These are phyloP conservation scores for Eremobia ochroleuca DNA, from an alignment of 2,888 invertebrate species.

Conservation along the genomic window DNA sequence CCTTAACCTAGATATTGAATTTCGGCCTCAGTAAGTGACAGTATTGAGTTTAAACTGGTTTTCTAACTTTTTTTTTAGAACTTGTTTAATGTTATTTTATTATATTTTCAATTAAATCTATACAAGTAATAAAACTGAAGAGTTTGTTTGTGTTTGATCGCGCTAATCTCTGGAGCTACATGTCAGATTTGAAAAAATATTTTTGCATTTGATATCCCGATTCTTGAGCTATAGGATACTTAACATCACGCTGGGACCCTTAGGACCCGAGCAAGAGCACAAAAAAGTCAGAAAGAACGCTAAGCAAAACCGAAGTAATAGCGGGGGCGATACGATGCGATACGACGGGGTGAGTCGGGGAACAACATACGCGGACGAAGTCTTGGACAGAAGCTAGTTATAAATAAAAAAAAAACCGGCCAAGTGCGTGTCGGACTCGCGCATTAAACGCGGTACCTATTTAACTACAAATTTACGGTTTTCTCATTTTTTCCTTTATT, in stretches of 20 bases:
- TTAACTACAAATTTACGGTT: too few species aligned
- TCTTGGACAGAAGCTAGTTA: neutral
- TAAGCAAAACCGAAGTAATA: neutral
- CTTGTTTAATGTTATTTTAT: neutral
- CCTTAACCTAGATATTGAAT: conserved; percentile 78
- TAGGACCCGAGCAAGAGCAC: neutral
- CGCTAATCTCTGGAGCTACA: neutral
- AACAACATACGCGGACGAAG: neutral
- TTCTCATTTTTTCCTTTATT: too few species aligned
- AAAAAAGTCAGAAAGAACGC: neutral
- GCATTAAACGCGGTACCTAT: too few species aligned
- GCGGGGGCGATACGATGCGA: neutral
- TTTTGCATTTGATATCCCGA: neutral
- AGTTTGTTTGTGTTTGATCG: neutral
- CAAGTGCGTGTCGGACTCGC: too few species aligned
- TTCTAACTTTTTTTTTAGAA: conserved; percentile 13
- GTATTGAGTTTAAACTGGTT: conserved; percentile 39
- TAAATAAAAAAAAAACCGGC: neutral
- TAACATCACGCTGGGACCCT: neutral
- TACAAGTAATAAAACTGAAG: neutral
- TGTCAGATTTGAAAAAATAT: neutral
- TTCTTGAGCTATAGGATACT: neutral
- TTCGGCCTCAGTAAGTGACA: conserved; percentile 68
- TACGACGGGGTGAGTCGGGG: neutral
- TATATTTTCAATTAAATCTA: neutral